Percentiles rank a stretch among this genome's conserved stretches.
Conservation (phyloP, 1,140 invertebrate genomes). For the Steinernema khuongi region DNA sequence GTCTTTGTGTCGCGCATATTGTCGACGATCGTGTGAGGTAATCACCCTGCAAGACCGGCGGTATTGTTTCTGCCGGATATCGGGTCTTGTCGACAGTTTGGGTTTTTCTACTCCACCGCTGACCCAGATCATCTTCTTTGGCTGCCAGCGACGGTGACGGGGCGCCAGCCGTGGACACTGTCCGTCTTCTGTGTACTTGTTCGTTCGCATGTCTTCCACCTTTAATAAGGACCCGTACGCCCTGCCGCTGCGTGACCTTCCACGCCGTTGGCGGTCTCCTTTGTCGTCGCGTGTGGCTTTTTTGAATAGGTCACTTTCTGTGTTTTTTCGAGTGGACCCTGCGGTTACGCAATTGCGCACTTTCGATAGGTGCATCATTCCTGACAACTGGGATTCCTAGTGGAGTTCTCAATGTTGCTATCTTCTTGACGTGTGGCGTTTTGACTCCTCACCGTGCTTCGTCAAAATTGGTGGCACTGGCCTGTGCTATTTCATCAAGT, state of each 20-base stretch:
- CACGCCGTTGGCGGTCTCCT: background rate
- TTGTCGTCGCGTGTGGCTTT: background rate
- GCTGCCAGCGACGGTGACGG: background rate
- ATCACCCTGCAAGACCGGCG: background rate
- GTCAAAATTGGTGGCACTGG: no score
- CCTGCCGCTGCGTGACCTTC: background rate
- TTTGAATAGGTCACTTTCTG: no score
- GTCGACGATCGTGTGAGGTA: no score
- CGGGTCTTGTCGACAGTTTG: conserved; percentile 12
- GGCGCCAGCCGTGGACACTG: background rate
- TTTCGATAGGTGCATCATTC: no score
- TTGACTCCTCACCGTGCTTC: no score
- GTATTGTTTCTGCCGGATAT: conserved; percentile 16
- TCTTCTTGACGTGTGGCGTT: no score
- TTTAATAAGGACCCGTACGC: conserved; percentile 10
- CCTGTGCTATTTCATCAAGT: no score
- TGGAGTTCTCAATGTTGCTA: no score
- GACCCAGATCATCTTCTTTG: conserved; percentile 10
- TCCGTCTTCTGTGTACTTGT: background rate
- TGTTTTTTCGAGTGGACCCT: no score
- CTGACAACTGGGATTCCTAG: no score
- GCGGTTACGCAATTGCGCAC: no score
- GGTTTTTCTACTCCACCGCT: background rate
- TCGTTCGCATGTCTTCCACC: background rate
- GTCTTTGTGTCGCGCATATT: background rate